phyloP scores from a whole-genome alignment of 1,140 invertebrate species.

The Chionoecetes opilio region DNA sequence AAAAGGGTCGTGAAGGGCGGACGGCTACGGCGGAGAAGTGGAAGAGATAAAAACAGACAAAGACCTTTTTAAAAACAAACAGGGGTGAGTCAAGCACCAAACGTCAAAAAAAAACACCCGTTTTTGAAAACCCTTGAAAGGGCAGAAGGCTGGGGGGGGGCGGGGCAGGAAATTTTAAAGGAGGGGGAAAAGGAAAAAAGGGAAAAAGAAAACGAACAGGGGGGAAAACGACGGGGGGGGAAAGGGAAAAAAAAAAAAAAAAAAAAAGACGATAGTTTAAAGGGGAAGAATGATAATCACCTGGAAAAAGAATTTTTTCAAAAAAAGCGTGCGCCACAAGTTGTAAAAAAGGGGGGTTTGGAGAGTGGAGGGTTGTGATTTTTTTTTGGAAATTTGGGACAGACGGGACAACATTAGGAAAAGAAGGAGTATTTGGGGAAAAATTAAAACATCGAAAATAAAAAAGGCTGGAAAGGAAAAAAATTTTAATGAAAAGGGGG shows the following conservation, averaged over 20 bases:
- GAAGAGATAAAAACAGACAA: constrained; percentile 7
- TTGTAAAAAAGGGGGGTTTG: not conserved
- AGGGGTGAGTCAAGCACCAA: not conserved
- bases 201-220: not conserved
- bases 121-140: not conserved
- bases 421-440: too few relatives aligned
- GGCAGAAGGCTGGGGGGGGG: not conserved
- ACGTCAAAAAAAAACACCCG: not conserved
- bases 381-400: not conserved
- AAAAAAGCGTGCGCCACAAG: not conserved
- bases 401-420: too few relatives aligned
- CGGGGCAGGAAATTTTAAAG: not conserved
- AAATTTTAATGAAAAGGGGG: too few relatives aligned
- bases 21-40: not conserved
- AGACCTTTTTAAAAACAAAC: not conserved
- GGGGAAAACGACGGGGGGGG: too few relatives aligned
- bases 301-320: not conserved
- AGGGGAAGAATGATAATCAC: constrained; percentile 5
- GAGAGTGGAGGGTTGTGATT: not conserved
- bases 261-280: too few relatives aligned
- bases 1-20: too few relatives aligned
- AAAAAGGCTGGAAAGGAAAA: too few relatives aligned
- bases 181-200: too few relatives aligned
- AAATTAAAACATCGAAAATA: too few relatives aligned
- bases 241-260: too few relatives aligned